Conservation (phyloP, 2,113 vertebrate species). For the Aphyosemion australe region DNA sequence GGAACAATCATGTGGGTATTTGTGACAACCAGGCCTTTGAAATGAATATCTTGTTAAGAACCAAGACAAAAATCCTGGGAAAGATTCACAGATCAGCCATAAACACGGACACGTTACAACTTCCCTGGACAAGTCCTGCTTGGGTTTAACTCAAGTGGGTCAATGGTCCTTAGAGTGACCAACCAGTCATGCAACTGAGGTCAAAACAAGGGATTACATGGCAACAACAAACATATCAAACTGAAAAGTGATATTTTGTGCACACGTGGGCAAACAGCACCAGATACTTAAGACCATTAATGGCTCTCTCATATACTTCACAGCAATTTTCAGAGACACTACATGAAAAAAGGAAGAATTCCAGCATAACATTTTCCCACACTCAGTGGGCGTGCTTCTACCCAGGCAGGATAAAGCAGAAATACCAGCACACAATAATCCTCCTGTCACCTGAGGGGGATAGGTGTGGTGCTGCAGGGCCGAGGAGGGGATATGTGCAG, state of each 20-base stretch:
- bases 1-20: too few species aligned
- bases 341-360: neutral
- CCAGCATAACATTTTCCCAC: constrained; percentile 46
- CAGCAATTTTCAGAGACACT: too few species aligned
- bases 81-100: constrained; percentile 9
- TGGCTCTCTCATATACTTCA: too few species aligned
- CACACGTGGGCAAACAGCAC: neutral
- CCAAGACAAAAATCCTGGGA: neutral
- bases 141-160: constrained; percentile 67
- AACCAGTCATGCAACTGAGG: constrained; percentile 51
- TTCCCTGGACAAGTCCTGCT: constrained; percentile 45
- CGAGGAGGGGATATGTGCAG: constrained; percentile 61
- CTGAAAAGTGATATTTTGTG: constrained; percentile 38
- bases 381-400: constrained; percentile 13
- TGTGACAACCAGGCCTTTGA: neutral
- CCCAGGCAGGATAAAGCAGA: constrained; percentile 50
- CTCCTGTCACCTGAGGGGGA: constrained; percentile 68
- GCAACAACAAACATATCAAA: constrained; percentile 61
- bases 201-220: constrained; percentile 76
- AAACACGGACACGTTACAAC: constrained; percentile 28
- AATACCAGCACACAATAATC: constrained; percentile 68
- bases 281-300: neutral
- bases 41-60: neutral
- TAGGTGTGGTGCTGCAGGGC: constrained; percentile 72
- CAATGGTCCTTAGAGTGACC: constrained; percentile 41